These are phyloP conservation scores for Tricholaema leucomelas DNA, from an alignment of 2,113 vertebrate genomes.

Conservation along the genomic window DNA sequence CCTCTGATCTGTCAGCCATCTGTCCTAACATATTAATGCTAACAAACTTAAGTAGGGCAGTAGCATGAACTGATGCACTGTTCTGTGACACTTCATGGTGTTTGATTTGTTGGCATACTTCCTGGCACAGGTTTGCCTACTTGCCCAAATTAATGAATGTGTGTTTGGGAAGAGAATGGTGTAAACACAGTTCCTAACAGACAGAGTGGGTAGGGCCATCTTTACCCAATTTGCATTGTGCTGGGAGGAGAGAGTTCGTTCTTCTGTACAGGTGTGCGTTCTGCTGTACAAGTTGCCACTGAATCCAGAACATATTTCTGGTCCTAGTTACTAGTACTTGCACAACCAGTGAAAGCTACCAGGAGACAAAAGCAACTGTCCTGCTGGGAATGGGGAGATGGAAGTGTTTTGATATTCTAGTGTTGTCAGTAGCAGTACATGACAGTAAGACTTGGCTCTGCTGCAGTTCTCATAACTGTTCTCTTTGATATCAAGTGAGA, in stretches of 20 bases:
- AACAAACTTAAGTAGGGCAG: background rate
- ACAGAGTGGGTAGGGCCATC: accelerated
- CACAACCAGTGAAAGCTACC: background rate
- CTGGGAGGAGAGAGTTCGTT: background rate
- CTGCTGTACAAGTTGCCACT: background rate
- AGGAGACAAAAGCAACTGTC: background rate
- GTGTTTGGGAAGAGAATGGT: background rate
- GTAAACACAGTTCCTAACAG: background rate
- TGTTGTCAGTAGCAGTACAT: background rate
- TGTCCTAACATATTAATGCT: background rate
- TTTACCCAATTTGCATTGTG: background rate
- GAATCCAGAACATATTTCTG: background rate
- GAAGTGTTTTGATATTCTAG: background rate
- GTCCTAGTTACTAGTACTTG: background rate
- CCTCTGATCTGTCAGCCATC: background rate
- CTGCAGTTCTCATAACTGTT: background rate
- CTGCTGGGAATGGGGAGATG: background rate
- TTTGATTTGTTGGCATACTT: background rate
- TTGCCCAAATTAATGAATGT: background rate
- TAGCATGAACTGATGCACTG: background rate
- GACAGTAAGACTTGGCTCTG: background rate
- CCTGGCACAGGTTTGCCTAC: background rate
- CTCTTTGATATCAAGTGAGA: background rate
- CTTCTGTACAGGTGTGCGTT: background rate
- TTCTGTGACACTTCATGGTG: accelerated